These are phyloP conservation scores for Mugil cephalus DNA, from an alignment of 2,113 vertebrate species.

Conservation along the genomic window DNA sequence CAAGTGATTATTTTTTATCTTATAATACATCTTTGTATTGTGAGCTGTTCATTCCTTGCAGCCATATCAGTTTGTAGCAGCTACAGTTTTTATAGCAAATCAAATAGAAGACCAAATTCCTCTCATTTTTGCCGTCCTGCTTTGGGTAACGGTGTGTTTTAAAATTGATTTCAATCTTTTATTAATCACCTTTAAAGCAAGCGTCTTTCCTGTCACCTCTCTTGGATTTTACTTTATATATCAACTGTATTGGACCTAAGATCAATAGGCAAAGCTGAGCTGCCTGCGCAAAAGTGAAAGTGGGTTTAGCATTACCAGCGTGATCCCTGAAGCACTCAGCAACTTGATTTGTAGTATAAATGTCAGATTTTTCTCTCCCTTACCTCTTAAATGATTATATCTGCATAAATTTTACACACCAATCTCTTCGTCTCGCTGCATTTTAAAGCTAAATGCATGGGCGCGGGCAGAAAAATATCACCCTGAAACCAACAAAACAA, in stretches of 20 bases:
- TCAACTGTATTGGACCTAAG: background rate
- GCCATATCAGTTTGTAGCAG: constrained; percentile 4
- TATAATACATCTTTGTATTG: background rate
- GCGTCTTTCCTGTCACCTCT: background rate
- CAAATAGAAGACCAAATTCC: background rate
- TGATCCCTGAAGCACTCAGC: background rate
- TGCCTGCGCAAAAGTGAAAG: constrained; percentile 1
- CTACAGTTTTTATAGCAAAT: constrained; percentile 14
- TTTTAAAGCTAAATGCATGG: too few relatives aligned
- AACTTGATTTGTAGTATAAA: background rate
- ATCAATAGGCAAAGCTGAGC: constrained; percentile 1
- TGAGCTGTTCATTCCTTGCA: constrained; percentile 11
- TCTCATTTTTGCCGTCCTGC: background rate
- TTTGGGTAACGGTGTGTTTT: background rate
- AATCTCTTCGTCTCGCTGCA: too few relatives aligned
- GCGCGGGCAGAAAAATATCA: too few relatives aligned
- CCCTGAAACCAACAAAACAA: too few relatives aligned
- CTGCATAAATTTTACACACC: too few relatives aligned
- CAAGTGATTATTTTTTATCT: constrained; percentile 1
- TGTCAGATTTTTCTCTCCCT: background rate
- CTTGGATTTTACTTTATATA: background rate
- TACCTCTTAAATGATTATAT: too few relatives aligned
- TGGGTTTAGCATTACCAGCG: too few relatives aligned
- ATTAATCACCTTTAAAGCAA: background rate
- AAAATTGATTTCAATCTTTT: background rate